Conservation (phyloP, 1,140 invertebrate genomes). For the Sinella curviseta region DNA sequence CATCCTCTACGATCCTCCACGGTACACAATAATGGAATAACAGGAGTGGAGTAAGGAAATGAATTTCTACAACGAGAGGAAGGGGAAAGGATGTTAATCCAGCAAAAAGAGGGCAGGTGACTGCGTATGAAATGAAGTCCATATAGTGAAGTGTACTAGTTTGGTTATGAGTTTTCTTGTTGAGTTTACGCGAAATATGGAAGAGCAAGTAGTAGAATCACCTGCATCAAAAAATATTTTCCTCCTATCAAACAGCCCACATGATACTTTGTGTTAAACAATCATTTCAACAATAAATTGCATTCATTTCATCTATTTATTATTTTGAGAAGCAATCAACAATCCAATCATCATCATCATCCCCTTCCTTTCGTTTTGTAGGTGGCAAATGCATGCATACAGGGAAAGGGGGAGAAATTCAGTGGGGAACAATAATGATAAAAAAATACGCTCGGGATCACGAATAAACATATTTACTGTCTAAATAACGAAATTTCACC, state of each 20-base stretch:
- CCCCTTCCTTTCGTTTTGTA: neutral
- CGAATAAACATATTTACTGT: neutral
- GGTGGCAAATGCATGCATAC: neutral
- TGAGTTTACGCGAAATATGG: too few relatives aligned
- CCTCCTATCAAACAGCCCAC: too few relatives aligned
- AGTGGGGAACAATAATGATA: too few relatives aligned
- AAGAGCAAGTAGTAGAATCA: neutral
- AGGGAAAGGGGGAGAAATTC: neutral
- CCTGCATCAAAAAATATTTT: constrained; percentile 4
- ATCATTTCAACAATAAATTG: neutral
- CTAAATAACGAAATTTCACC: neutral
- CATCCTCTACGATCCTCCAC: too few relatives aligned
- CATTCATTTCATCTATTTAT: neutral
- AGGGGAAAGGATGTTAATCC: neutral
- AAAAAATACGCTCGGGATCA: neutral
- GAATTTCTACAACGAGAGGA: neutral
- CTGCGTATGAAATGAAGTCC: too few relatives aligned
- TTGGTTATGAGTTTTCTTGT: too few relatives aligned
- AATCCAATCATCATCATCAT: neutral
- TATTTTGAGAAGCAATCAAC: neutral
- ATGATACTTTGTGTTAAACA: neutral
- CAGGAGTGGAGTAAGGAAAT: neutral
- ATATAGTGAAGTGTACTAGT: too few relatives aligned
- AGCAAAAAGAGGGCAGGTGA: neutral
- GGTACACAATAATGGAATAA: neutral